Base-by-base conservation (phyloP, 2,888 invertebrate genomes). In the Cerastis rubricosa region DNA sequence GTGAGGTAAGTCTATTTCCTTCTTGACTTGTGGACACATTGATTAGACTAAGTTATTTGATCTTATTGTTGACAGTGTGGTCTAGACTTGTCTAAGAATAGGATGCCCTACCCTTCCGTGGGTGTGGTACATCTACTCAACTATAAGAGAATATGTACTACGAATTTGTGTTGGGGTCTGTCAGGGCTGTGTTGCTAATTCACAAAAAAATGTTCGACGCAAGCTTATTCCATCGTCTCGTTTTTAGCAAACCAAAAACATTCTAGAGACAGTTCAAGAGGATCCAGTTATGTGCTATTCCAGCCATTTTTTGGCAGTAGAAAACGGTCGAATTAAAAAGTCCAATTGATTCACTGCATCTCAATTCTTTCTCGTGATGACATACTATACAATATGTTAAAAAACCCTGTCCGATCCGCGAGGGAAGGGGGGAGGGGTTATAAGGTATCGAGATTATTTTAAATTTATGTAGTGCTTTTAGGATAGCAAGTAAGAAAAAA, bases 1-100 rank as follows among this genome's bases (percentile, higher is more conserved):
- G 84, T 73, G 81, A 76, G 87, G 87, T 87, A 64, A 82, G 88
- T 71, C 17, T 5, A 59, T 7, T 69, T 78, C 64, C 77, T 73
- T 68, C 25, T 61, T 25, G 17, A n/a, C n/a, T 29, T 43, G 17
- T 74, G 71, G 72, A 76, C 40, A 64, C 3, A 17, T 75, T 40
- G 63, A 73, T 80, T 69, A 63, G 19, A 43, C 8, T 65, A 19
- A 66, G 40, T 66, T 78, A 72, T 82, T 78, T 14, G 35, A 19
- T 70, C 19, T 64, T 54, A 71, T 67, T 51, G 40, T 59, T 2
- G 11, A 14, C 29, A 64, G 70, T 57, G 76, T 73, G 70, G 70
- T 65, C 65, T 71, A 47, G 12, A 35, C 25, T n/a, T n/a, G n/a
- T n/a, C n/a, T 77, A 29, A 22, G 54, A 79, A 70, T 78, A 57